Conservation (phyloP, 2,113 vertebrate species). For the Glareola pratincola region DNA sequence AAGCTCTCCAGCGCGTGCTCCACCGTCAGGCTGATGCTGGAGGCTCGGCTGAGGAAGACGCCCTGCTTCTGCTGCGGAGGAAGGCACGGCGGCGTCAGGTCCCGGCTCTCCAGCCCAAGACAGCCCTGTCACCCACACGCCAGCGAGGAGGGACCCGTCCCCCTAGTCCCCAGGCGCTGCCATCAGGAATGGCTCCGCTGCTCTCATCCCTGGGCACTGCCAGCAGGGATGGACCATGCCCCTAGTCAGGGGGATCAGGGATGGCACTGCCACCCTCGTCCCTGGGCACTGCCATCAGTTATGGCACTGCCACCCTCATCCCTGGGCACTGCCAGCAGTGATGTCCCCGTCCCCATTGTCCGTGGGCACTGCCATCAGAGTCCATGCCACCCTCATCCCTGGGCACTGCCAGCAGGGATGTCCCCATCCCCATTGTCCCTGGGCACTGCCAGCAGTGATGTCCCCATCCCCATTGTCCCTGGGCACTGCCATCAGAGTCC, state of each 20-base stretch:
- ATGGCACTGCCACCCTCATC: background rate
- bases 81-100: background rate
- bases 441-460: too few relatives aligned
- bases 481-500: too few relatives aligned
- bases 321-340: background rate
- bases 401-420: too few relatives aligned
- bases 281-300: fast-evolving
- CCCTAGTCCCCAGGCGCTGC: too few relatives aligned
- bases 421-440: background rate
- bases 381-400: background rate
- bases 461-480: background rate
- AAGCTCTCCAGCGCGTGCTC: slow-evolving; percentile 94
- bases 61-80: slow-evolving; percentile 77
- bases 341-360: background rate
- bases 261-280: fast-evolving
- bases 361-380: too few relatives aligned
- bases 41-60: slow-evolving; percentile 82
- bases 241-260: fast-evolving
- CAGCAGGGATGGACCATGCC: fast-evolving
- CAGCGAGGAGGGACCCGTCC: fast-evolving
- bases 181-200: fast-evolving
- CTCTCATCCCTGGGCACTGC: fast-evolving
- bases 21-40: slow-evolving; percentile 91
- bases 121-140: background rate
- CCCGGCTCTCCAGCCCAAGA: background rate